Conservation (phyloP, 2,113 vertebrate species). For the Trinectes maculatus region DNA sequence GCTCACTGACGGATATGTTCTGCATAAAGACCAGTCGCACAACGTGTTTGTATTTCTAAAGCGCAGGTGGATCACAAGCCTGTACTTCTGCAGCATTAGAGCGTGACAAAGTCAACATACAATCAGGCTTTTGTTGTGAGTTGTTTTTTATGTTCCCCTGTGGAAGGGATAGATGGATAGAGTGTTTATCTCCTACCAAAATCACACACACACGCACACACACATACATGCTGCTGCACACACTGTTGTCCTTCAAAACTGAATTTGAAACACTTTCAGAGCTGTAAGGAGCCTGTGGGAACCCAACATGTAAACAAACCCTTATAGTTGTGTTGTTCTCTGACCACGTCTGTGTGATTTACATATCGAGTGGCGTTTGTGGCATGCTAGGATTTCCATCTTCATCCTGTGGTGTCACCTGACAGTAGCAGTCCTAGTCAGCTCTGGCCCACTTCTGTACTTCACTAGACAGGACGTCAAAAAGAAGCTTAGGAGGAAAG, state of each 20-base stretch:
- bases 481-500: too few relatives aligned
- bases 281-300: not conserved
- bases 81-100: not conserved
- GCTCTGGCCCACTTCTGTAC: conserved; percentile 35
- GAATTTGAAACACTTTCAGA: conserved; percentile 16
- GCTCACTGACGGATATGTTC: not conserved
- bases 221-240: conserved; percentile 12
- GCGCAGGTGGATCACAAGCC: not conserved
- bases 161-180: not conserved
- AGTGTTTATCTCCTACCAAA: conserved; percentile 35
- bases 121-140: not conserved
- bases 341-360: conserved; percentile 6
- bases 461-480: too few relatives aligned
- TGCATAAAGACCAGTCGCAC: not conserved
- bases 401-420: conserved; percentile 38
- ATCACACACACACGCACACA: conserved; percentile 19
- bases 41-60: not conserved
- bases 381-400: conserved; percentile 18
- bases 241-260: conserved; percentile 7
- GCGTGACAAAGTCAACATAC: not conserved
- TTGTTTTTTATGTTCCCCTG: not conserved
- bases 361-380: not conserved
- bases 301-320: too few relatives aligned
- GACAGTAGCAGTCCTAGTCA: conserved; percentile 44
- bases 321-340: not conserved